phyloP scores from a whole-genome alignment of 1,140 invertebrate genomes.

The Leguminivora glycinivorella region DNA sequence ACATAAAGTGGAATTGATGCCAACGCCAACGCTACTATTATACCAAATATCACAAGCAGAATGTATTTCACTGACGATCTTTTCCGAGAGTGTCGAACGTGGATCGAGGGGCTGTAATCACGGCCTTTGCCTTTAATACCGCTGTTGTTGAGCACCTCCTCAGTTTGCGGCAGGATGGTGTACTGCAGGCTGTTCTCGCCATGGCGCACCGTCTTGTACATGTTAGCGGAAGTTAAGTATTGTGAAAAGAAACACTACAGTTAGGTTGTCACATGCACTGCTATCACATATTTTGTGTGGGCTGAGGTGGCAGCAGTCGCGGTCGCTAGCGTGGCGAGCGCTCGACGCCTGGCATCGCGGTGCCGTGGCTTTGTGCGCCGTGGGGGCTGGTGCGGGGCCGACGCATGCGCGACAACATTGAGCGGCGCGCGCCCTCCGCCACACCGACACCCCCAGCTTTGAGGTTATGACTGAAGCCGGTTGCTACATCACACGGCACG shows the following conservation, averaged over 20 bases:
- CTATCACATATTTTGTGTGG: conserved; percentile 61
- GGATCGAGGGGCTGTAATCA: conserved; percentile 74
- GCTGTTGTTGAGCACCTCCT: conserved; percentile 82
- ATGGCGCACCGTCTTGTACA: conserved; percentile 87
- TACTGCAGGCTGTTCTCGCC: conserved; percentile 87
- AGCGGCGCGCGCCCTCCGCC: conserved; percentile 66
- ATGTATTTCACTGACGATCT: conserved; percentile 66
- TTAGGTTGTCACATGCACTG: conserved; percentile 43
- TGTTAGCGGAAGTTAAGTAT: conserved; percentile 61
- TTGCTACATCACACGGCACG: conserved; percentile 40
- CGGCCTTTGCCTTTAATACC: conserved; percentile 78
- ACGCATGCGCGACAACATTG: conserved; percentile 75
- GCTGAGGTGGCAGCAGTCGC: conserved; percentile 38
- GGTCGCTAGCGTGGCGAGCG: conserved; percentile 52
- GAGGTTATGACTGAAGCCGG: conserved; percentile 73
- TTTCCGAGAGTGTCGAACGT: conserved; percentile 59
- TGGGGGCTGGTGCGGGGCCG: conserved; percentile 18
- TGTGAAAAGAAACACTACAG: conserved; percentile 62
- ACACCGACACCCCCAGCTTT: conserved; percentile 57
- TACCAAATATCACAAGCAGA: conserved; percentile 59
- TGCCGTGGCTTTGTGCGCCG: conserved; percentile 59
- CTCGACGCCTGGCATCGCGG: conserved; percentile 53
- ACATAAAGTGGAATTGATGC: conserved; percentile 65
- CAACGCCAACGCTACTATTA: conserved; percentile 58
- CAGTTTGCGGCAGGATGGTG: conserved; percentile 85